Conservation (phyloP, 2,113 vertebrate genomes). For the Silurus asotus region DNA sequence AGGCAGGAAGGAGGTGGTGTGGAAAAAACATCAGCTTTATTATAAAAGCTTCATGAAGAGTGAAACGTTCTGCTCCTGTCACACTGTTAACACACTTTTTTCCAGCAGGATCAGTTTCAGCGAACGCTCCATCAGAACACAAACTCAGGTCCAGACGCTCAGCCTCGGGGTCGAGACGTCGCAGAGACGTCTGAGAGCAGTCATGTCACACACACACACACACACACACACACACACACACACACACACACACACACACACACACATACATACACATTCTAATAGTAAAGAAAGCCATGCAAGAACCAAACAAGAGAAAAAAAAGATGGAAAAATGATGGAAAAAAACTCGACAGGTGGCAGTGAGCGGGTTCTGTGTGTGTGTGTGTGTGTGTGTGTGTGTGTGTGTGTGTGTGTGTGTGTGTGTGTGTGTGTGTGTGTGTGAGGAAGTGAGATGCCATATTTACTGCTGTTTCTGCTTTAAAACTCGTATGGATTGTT, state of each 20-base stretch:
- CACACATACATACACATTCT: not conserved
- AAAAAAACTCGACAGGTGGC: not conserved
- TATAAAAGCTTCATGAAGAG: constrained; percentile 69
- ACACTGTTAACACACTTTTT: constrained; percentile 33
- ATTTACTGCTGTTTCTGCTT: not conserved
- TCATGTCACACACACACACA: not conserved
- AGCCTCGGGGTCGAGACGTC: not conserved
- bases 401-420: not conserved
- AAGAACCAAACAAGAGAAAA: not conserved
- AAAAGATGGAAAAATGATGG: accelerated
- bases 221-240: not conserved
- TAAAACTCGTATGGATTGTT: not conserved
- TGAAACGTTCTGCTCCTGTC: constrained; percentile 68
- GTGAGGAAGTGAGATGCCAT: not conserved
- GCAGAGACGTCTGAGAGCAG: not conserved
- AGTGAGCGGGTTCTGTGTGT: not conserved
- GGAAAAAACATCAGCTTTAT: constrained; percentile 68
- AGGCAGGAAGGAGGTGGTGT: constrained; percentile 23
- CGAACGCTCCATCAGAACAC: constrained; percentile 57
- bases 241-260: not conserved
- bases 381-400: not conserved
- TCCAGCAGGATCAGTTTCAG: constrained; percentile 18
- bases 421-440: not conserved
- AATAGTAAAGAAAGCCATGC: not conserved
- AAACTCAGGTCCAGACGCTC: not conserved